A percentile compares a stretch with the other conserved stretches of the same genome.
Evolutionary conservation across 2,797 vertebrate genomes (phyloP).

Genomic region (Pangasius macronema): DNA sequence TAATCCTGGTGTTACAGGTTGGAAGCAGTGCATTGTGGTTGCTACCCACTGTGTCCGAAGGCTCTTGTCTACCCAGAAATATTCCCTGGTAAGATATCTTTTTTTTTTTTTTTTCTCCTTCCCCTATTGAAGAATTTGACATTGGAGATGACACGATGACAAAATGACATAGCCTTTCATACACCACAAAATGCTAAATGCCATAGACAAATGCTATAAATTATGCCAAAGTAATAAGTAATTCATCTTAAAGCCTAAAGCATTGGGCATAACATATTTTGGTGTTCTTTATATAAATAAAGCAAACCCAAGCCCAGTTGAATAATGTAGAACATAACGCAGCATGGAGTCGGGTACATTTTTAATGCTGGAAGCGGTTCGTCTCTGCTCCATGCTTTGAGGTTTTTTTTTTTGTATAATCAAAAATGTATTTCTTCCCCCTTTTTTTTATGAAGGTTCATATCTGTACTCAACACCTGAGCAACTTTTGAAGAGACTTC

Average conservation of each 20-base stretch:
- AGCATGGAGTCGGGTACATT: slow-evolving; percentile 88
- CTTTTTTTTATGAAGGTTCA: slow-evolving; percentile 73
- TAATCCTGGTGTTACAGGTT: slow-evolving; percentile 75
- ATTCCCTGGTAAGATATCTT: slow-evolving; percentile 85
- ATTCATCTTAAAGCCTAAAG: slow-evolving; percentile 50
- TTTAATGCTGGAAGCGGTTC: slow-evolving; percentile 91
- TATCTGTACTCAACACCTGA: slow-evolving; percentile 97
- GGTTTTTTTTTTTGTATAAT: slow-evolving; percentile 64
- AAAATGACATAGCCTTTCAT: neutral
- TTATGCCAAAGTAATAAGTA: slow-evolving; percentile 41
- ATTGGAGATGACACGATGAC: neutral
- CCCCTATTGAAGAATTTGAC: neutral
- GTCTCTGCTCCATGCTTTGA: slow-evolving; percentile 87
- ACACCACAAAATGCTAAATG: slow-evolving; percentile 24
- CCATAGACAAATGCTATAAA: slow-evolving; percentile 24
- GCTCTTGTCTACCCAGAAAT: slow-evolving; percentile 94
- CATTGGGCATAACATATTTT: slow-evolving; percentile 34
- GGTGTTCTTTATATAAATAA: slow-evolving; percentile 55
- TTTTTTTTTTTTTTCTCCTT: neutral
- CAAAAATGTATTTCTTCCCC: slow-evolving; percentile 85
- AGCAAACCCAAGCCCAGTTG: slow-evolving; percentile 83
- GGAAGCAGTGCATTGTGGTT: slow-evolving; percentile 94
- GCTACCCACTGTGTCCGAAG: slow-evolving; percentile 92
- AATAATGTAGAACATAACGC: slow-evolving; percentile 91
- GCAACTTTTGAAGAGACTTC: slow-evolving; percentile 90